Evolutionary conservation across 2,797 vertebrate genomes (phyloP).

Genomic region (Aldrovandia affinis): DNA sequence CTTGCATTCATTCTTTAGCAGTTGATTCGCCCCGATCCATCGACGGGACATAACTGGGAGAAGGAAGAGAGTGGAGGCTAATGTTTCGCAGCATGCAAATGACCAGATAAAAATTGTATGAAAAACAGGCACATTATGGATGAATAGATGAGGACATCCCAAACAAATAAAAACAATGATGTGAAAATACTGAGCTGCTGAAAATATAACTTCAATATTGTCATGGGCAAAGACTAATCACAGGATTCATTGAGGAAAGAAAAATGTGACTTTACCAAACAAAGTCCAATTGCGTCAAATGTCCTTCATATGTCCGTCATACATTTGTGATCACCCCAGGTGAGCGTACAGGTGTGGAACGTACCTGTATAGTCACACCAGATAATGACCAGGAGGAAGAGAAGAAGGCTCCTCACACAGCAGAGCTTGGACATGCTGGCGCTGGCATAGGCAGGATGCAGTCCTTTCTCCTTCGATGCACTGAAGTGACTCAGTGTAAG

Average conservation of each 20-base stretch:
- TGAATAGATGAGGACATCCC: background rate
- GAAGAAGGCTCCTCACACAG: constrained; percentile 43
- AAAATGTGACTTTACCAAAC: background rate
- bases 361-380: constrained; percentile 46
- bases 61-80: background rate
- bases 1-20: constrained; percentile 44
- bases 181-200: background rate
- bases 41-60: constrained; percentile 26
- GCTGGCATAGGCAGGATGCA: too few species aligned
- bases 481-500: background rate
- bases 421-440: constrained; percentile 58
- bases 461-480: background rate
- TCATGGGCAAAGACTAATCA: background rate
- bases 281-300: background rate
- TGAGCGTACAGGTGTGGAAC: background rate
- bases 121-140: background rate
- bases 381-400: constrained; percentile 48
- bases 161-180: background rate
- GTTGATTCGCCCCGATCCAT: background rate
- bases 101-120: background rate
- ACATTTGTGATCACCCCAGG: background rate
- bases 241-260: background rate
- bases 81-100: constrained; percentile 4
- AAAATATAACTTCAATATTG: background rate
- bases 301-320: background rate